Base-by-base conservation (phyloP, 2,797 vertebrate species). In the Leuciscus waleckii region DNA sequence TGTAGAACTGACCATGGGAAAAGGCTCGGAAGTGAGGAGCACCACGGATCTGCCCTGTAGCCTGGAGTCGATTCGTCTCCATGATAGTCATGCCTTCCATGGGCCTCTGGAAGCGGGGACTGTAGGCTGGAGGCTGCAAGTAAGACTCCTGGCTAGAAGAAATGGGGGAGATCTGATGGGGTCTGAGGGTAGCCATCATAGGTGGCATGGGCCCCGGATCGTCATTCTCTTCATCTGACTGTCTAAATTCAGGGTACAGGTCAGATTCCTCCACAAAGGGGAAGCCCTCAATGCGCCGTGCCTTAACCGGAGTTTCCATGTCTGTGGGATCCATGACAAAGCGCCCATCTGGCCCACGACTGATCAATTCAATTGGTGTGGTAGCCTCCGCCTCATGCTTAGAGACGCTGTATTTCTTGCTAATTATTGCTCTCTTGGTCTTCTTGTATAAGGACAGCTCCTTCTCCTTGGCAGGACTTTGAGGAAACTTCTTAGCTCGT, bases 181-280 rank as follows among this genome's bases (percentile, higher is more conserved):
- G 95, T 91, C 98, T 97, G 88, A 99, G 94, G n/a, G 97, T 96
- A 35, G 97, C 93, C 95, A 99, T 97, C 0, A 98, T 95, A 5
- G 97, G 88, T 1, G 98, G 97, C 92, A 98, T 94, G 89, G 95
- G 94, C 51, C 97, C 94, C 0, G 97, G 96, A 90, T 98, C 98
- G 13, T 99, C 98, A 0, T 99, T 99, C 92, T 99, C 98, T 92
- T 99, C 98, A 0, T 99, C 98, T 0, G 98, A 99, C 94, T 99
- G 98, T 75, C 98, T 97, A 90, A 99, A 99, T 93, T 99, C 98
- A 0, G 98, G 98, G 92, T 99, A 99, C 91, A 97, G 97, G 92
- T 99, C 98, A 0, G 98, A 98, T 93, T 99, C 98, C 92, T 99
- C 98, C 3, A 99, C 98, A 23, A 99, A 99, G 32, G 98, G 98